phyloP scores from a whole-genome alignment of 1,140 invertebrate genomes.

The Aplysia californica region DNA sequence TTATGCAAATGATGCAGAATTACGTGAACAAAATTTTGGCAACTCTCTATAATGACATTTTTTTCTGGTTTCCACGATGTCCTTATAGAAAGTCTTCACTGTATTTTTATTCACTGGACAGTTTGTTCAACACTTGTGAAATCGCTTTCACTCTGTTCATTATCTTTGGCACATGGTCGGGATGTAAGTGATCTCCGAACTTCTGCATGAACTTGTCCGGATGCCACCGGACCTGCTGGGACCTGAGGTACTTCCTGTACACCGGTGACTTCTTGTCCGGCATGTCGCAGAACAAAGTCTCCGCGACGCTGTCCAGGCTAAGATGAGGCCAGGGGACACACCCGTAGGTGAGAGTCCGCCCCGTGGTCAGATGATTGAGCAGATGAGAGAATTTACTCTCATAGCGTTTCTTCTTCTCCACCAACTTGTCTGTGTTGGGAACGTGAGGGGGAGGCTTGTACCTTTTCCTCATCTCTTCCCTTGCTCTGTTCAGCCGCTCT shows the following conservation, averaged over 20 bases:
- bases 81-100: too few species aligned
- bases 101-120: background rate
- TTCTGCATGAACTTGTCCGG: constrained; percentile 63
- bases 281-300: constrained; percentile 48
- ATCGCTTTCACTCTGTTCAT: constrained; percentile 55
- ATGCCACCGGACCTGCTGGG: constrained; percentile 60
- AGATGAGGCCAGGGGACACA: constrained; percentile 59
- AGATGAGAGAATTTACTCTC: constrained; percentile 20
- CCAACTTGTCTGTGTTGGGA: background rate
- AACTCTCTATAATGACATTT: too few species aligned
- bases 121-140: constrained; percentile 54
- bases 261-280: constrained; percentile 22
- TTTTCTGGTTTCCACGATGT: too few species aligned
- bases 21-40: too few species aligned
- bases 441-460: constrained; percentile 4
- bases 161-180: constrained; percentile 44
- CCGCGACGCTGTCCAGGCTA: constrained; percentile 31
- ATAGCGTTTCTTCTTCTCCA: constrained; percentile 12
- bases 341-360: constrained; percentile 32
- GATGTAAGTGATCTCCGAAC: constrained; percentile 43
- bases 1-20: too few species aligned
- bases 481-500: constrained; percentile 4
- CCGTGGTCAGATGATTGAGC: background rate
- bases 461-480: constrained; percentile 25
- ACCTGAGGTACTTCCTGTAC: constrained; percentile 51